Evolutionary conservation across 2,797 vertebrate species (phyloP).

Genomic region (Botia kubotai): DNA sequence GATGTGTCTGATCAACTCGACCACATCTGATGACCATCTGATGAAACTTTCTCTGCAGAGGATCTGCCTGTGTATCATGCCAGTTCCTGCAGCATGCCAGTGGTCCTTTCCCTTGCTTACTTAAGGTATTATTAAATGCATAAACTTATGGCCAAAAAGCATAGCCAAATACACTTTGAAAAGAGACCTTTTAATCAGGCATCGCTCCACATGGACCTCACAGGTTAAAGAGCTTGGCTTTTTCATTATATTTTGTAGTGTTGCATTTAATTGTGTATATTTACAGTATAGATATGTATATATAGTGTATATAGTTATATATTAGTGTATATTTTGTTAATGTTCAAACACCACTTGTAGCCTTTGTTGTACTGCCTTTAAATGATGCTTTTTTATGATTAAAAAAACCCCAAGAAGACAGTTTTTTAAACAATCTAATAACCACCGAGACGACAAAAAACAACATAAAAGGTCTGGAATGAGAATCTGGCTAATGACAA

Average conservation of each 20-base stretch:
- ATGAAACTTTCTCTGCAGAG: neutral
- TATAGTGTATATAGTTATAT: too few relatives aligned
- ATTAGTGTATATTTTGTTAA: too few relatives aligned
- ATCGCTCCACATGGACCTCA: constrained; percentile 14
- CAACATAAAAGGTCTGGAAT: neutral
- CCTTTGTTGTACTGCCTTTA: too few relatives aligned
- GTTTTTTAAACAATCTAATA: too few relatives aligned
- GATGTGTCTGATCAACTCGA: neutral
- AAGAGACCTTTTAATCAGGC: constrained; percentile 21
- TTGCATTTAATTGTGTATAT: too few relatives aligned
- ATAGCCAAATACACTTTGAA: constrained; percentile 16
- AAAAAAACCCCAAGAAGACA: neutral
- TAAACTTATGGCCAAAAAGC: neutral
- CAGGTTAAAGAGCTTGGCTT: constrained; percentile 25
- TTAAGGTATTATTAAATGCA: constrained; percentile 5
- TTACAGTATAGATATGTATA: too few relatives aligned
- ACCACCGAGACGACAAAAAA: too few relatives aligned
- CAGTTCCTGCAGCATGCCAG: constrained; percentile 27
- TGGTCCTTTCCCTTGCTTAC: neutral
- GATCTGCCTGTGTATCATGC: neutral
- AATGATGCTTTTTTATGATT: too few relatives aligned
- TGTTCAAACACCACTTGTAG: too few relatives aligned
- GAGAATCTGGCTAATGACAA: neutral
- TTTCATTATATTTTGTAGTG: too few relatives aligned
- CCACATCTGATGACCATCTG: neutral